These are phyloP conservation scores for Paracentrotus lividus DNA, from an alignment of 53 echinoderm and acorn worm species.

Conservation along the genomic window DNA sequence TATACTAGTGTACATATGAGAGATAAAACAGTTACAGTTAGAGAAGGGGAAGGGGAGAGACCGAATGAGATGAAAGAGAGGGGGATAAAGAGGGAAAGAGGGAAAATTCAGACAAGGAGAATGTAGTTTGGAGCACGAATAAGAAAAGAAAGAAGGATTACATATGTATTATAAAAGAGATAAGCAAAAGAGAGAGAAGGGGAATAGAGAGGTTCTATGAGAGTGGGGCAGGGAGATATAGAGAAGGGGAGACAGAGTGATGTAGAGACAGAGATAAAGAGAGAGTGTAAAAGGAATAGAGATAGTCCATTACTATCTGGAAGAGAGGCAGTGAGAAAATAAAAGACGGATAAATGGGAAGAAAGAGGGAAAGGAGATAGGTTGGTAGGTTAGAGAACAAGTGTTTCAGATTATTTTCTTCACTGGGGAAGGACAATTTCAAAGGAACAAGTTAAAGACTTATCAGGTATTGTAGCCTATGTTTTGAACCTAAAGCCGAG, in stretches of 20 bases:
- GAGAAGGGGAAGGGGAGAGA: slow-evolving; percentile 3
- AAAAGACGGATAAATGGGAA: background rate
- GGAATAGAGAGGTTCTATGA: too few relatives aligned
- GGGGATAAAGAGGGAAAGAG: too few relatives aligned
- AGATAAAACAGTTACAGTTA: background rate
- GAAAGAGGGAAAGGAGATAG: background rate
- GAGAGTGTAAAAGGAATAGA: background rate
- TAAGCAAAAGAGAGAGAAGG: background rate
- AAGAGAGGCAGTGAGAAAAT: background rate
- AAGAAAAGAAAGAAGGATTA: background rate
- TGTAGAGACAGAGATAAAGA: background rate
- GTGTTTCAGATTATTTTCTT: too few relatives aligned
- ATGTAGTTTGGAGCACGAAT: background rate
- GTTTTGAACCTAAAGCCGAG: too few relatives aligned
- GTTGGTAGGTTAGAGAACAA: background rate
- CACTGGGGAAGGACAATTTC: too few relatives aligned
- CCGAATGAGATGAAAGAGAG: background rate
- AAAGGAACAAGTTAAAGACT: too few relatives aligned
- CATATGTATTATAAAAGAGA: background rate
- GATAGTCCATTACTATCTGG: background rate
- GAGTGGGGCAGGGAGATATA: background rate
- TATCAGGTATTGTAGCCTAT: too few relatives aligned
- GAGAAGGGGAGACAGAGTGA: background rate
- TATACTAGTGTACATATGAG: background rate
- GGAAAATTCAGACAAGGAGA: background rate